phyloP scores from a whole-genome alignment of 2,797 vertebrate genomes.

The Pseudochirops cupreus region DNA sequence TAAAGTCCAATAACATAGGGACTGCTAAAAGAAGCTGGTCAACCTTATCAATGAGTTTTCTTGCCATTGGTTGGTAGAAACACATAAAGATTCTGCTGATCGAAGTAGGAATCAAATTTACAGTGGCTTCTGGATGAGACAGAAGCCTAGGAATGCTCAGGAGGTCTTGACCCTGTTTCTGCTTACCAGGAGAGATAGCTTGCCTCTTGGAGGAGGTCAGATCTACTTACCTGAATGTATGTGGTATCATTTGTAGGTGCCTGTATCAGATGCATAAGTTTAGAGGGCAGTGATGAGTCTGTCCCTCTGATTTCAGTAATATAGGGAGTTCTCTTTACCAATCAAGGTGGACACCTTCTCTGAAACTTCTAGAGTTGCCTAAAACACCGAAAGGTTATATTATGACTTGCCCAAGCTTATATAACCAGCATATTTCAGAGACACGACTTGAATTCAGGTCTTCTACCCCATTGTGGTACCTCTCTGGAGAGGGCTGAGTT shows the following conservation, averaged over 20 bases:
- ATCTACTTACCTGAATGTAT: slow-evolving; percentile 43
- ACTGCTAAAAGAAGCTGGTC: neutral
- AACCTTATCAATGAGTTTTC: neutral
- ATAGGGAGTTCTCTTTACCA: neutral
- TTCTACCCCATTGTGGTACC: neutral
- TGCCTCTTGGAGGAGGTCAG: slow-evolving; percentile 26
- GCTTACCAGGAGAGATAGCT: slow-evolving; percentile 10
- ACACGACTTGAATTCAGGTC: neutral
- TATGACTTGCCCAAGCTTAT: neutral
- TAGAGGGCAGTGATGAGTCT: neutral
- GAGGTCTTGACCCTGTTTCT: slow-evolving; percentile 41
- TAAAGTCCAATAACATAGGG: neutral
- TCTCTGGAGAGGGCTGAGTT: neutral
- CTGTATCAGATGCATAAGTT: neutral
- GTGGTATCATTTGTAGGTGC: neutral
- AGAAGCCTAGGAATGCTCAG: slow-evolving; percentile 4
- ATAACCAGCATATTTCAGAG: neutral
- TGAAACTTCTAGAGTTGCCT: neutral
- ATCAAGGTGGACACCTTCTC: neutral
- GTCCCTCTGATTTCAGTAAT: neutral
- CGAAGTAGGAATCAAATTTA: neutral
- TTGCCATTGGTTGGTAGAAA: neutral
- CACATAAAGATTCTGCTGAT: neutral
- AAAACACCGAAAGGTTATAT: neutral
- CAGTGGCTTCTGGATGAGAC: neutral